Percentiles rank a stretch among this genome's conserved stretches.
Evolutionary conservation across 1,140 invertebrate species (phyloP).

Genomic region (Apolygus lucorum): DNA sequence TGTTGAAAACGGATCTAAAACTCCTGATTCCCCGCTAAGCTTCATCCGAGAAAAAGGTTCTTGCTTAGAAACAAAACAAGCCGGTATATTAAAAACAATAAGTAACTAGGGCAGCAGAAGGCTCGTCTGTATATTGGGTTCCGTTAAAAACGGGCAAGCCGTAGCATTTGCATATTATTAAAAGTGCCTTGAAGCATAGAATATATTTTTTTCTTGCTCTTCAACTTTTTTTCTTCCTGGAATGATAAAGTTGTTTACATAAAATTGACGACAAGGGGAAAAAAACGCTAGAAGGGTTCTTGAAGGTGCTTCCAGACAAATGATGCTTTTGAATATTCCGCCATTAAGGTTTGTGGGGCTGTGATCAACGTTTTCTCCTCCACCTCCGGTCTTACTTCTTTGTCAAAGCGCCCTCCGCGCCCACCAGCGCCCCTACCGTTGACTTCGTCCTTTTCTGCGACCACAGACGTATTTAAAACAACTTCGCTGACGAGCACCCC

Average conservation of each 20-base stretch:
- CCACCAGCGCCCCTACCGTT: background rate
- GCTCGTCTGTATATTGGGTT: background rate
- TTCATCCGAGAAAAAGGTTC: too few relatives aligned
- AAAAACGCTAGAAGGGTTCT: background rate
- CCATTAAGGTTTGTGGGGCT: background rate
- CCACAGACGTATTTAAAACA: background rate
- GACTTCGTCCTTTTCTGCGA: background rate
- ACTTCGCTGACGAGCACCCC: background rate
- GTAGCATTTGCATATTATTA: background rate
- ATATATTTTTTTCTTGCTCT: constrained; percentile 3
- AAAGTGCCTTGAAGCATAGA: background rate
- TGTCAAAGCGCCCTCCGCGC: background rate
- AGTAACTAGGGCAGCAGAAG: background rate
- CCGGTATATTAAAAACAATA: background rate
- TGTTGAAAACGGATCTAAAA: too few relatives aligned
- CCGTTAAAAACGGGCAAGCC: background rate
- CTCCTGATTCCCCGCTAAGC: too few relatives aligned
- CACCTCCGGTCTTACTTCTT: background rate
- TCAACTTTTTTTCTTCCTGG: background rate
- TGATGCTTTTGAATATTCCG: constrained; percentile 15
- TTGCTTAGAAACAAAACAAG: background rate
- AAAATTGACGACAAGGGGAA: constrained; percentile 1
- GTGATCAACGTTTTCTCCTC: background rate
- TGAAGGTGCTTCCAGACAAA: constrained; percentile 11
- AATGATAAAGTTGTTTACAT: constrained; percentile 13